Evolutionary conservation across 2,797 vertebrate species (phyloP).

Genomic region (Melanotaenia nigrans): DNA sequence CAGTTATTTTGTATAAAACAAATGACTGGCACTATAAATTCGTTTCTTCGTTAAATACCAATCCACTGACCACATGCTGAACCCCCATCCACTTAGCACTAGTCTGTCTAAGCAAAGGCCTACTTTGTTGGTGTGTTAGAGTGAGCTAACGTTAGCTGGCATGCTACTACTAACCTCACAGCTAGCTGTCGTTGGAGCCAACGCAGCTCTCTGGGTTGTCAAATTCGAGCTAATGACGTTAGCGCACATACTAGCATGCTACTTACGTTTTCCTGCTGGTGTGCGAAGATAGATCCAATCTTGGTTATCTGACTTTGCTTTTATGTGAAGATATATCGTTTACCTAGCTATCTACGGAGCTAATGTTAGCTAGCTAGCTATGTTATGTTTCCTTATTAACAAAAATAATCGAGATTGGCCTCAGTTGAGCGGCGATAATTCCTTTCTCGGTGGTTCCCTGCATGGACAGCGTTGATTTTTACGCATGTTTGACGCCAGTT

Average conservation of each 20-base stretch:
- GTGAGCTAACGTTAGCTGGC: conserved; percentile 62
- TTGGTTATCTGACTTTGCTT: conserved; percentile 54
- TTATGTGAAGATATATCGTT: conserved; percentile 57
- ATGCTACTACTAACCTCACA: conserved; percentile 60
- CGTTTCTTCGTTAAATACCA: conserved; percentile 57
- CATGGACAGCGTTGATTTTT: conserved; percentile 82
- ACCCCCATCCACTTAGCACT: conserved; percentile 52
- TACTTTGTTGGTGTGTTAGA: conserved; percentile 55
- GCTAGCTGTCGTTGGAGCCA: conserved; percentile 50
- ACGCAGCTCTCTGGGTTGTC: conserved; percentile 50
- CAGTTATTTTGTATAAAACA: conserved; percentile 6
- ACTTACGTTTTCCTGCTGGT: conserved; percentile 80
- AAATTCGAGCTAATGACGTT: conserved; percentile 72
- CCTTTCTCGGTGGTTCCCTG: conserved; percentile 85
- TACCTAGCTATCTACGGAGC: conserved; percentile 57
- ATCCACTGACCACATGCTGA: conserved; percentile 69
- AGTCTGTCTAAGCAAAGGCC: conserved; percentile 66
- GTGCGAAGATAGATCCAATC: conserved; percentile 70
- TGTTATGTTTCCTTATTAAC: conserved; percentile 77
- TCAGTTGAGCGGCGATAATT: conserved; percentile 85
- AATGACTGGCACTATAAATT: conserved; percentile 27
- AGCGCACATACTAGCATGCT: conserved; percentile 65
- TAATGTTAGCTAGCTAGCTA: conserved; percentile 73
- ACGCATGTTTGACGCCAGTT: conserved; percentile 85
- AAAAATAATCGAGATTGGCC: conserved; percentile 80